Conservation (phyloP, 2,113 vertebrate genomes). For the Aegotheles bennettii region DNA sequence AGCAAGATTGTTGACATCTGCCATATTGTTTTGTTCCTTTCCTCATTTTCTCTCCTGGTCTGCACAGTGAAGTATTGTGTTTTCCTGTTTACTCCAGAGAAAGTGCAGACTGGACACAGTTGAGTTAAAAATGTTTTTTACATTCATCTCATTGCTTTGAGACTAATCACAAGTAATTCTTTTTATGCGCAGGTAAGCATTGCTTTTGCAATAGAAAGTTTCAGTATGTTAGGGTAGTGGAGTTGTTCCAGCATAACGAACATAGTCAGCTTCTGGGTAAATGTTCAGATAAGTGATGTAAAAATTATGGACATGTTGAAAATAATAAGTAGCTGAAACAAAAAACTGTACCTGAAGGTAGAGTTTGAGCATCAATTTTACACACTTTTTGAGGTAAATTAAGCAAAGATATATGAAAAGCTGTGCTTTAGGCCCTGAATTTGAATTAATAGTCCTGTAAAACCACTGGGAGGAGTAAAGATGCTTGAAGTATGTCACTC, state of each 20-base stretch:
- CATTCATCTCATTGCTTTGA: not conserved
- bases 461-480: not conserved
- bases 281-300: not conserved
- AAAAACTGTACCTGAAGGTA: not conserved
- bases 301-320: not conserved
- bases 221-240: not conserved
- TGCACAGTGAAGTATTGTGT: not conserved
- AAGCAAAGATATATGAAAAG: not conserved
- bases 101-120: not conserved
- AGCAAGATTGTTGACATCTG: not conserved
- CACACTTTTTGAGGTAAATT: not conserved
- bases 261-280: not conserved
- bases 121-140: not conserved
- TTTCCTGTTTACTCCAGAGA: not conserved
- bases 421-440: not conserved
- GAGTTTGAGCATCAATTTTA: not conserved
- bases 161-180: not conserved
- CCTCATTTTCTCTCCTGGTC: not conserved
- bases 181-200: not conserved
- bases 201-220: not conserved
- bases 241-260: not conserved
- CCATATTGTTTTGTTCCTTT: not conserved
- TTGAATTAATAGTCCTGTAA: not conserved
- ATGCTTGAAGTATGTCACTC: not conserved
- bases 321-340: not conserved